Conservation (phyloP, 1,140 invertebrate genomes). For the Heliconius hermathena region DNA sequence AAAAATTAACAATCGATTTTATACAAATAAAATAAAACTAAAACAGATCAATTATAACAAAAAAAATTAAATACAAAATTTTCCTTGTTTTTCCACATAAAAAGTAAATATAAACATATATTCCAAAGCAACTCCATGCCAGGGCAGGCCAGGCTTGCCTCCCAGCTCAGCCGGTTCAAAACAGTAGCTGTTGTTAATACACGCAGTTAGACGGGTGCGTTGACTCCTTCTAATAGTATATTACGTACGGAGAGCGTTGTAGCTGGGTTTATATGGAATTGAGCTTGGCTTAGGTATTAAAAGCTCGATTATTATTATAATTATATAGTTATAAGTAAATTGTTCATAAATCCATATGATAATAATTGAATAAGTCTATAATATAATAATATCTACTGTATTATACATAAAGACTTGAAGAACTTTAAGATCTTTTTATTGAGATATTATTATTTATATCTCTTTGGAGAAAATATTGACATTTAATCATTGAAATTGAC, state of each 20-base stretch:
- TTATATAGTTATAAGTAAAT: too few species aligned
- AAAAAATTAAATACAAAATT: background rate
- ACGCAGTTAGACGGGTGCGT: slow-evolving; percentile 61
- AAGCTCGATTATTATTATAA: too few species aligned
- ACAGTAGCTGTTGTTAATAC: slow-evolving; percentile 68
- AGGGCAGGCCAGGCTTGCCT: background rate
- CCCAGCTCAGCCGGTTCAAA: slow-evolving; percentile 48
- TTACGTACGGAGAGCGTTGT: slow-evolving; percentile 51
- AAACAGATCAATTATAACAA: background rate
- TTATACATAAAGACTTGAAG: too few species aligned
- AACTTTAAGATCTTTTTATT: too few species aligned
- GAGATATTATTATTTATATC: too few species aligned
- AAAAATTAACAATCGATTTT: too few species aligned
- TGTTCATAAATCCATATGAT: too few species aligned
- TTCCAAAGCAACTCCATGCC: slow-evolving; percentile 29
- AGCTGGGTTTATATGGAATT: slow-evolving; percentile 47
- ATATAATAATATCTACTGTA: too few species aligned
- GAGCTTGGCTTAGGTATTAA: background rate
- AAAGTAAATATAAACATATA: slow-evolving; percentile 34
- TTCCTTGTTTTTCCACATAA: slow-evolving; percentile 5
- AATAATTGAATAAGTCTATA: too few species aligned
- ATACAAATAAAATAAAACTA: background rate
- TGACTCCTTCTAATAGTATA: slow-evolving; percentile 70
- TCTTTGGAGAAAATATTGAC: too few species aligned
- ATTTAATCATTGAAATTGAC: too few species aligned